Evolutionary conservation across 2,888 invertebrate species (phyloP).

Genomic region (Apantesis nais): DNA sequence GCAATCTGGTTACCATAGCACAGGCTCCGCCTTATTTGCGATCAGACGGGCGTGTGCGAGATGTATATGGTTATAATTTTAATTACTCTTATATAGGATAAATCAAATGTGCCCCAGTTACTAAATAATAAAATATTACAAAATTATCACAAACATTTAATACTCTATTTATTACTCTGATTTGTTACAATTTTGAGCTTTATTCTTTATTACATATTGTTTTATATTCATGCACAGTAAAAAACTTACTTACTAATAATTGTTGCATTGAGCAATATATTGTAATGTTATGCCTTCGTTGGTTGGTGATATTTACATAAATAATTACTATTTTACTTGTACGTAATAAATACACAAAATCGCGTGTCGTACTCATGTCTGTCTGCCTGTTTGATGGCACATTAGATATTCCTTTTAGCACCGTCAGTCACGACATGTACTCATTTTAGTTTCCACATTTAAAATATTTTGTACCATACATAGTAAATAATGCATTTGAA

Average conservation of each 20-base stretch:
- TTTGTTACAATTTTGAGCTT: constrained; percentile 29
- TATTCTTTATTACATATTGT: constrained; percentile 20
- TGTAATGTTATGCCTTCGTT: constrained; percentile 9
- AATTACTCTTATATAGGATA: too few relatives aligned
- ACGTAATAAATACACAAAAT: constrained; percentile 47
- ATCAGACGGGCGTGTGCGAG: too few relatives aligned
- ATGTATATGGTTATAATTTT: too few relatives aligned
- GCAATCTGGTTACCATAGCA: too few relatives aligned
- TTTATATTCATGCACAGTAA: constrained; percentile 3
- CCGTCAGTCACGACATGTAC: constrained; percentile 35
- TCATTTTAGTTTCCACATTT: constrained; percentile 41
- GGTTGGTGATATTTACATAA: constrained; percentile 38
- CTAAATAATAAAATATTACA: constrained; percentile 27
- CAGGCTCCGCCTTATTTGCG: too few relatives aligned
- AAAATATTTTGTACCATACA: constrained; percentile 77
- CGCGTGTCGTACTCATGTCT: constrained; percentile 46
- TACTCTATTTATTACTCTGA: constrained; percentile 36
- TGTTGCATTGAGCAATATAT: constrained; percentile 10
- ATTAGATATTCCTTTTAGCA: constrained; percentile 57
- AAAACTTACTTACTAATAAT: neutral
- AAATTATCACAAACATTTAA: constrained; percentile 48
- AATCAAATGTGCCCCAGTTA: neutral
- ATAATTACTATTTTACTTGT: constrained; percentile 27
- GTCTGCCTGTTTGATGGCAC: constrained; percentile 79
- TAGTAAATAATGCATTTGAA: constrained; percentile 42